These are phyloP conservation scores for Trinorchestia longiramus DNA, from an alignment of 1,140 invertebrate genomes.

Conservation along the genomic window DNA sequence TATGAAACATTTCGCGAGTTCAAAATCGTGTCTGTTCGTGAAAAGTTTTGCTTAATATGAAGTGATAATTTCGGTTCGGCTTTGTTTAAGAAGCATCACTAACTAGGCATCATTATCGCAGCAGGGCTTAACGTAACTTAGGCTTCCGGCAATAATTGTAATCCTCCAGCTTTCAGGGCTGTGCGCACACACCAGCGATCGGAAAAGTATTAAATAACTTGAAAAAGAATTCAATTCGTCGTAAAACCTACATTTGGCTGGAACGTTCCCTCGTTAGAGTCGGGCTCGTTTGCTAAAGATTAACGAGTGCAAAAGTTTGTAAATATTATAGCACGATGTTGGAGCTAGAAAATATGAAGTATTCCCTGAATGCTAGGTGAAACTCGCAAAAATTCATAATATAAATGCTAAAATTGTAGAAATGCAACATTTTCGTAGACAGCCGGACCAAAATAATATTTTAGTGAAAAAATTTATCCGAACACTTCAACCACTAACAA, in stretches of 20 bases:
- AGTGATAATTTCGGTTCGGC: not conserved
- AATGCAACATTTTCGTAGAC: too few relatives aligned
- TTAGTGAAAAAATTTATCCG: too few relatives aligned
- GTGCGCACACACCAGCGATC: not conserved
- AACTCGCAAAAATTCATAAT: too few relatives aligned
- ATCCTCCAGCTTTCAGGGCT: not conserved
- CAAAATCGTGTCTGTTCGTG: not conserved
- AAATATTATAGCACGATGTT: not conserved
- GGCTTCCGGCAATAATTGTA: not conserved
- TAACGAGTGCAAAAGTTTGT: not conserved
- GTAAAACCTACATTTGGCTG: not conserved
- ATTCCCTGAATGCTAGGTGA: not conserved
- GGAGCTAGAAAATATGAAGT: not conserved
- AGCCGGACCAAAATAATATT: too few relatives aligned
- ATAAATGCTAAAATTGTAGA: too few relatives aligned
- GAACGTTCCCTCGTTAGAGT: not conserved
- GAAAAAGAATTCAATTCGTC: not conserved
- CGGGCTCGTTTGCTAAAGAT: not conserved
- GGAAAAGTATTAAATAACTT: not conserved
- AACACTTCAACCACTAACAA: too few relatives aligned
- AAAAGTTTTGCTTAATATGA: not conserved
- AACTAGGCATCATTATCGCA: not conserved
- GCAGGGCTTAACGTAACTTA: not conserved
- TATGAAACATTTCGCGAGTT: not conserved
- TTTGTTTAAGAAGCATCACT: not conserved